Evolutionary conservation across 2,797 vertebrate genomes (phyloP).

Genomic region (Diglossa cyanea): DNA sequence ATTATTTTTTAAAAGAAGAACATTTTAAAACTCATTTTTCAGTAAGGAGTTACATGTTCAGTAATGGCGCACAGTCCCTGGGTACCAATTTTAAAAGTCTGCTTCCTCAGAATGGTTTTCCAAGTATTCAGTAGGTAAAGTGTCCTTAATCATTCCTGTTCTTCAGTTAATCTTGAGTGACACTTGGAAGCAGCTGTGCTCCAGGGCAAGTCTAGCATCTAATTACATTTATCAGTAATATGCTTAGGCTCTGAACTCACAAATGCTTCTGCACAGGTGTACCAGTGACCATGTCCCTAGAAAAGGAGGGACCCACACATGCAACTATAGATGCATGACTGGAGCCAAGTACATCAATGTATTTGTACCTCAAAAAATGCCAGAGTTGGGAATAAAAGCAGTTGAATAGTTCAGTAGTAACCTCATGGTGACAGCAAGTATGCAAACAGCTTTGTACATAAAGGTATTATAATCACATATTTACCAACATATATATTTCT

Average conservation of each 20-base stretch:
- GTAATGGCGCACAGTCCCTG: neutral
- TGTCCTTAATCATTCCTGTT: neutral
- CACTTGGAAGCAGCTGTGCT: neutral
- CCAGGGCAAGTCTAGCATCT: neutral
- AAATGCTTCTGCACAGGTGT: neutral
- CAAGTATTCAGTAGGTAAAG: neutral
- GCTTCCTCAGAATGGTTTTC: neutral
- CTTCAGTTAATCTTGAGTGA: constrained; percentile 9
- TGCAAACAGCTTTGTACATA: neutral
- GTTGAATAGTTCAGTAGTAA: neutral
- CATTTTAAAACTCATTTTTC: neutral
- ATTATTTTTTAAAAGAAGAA: neutral
- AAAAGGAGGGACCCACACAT: neutral
- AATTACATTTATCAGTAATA: constrained; percentile 47
- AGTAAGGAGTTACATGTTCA: neutral
- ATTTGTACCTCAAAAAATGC: neutral
- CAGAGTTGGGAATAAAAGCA: neutral
- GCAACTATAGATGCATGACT: neutral
- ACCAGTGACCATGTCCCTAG: neutral
- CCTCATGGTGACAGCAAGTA: neutral
- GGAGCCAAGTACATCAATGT: neutral
- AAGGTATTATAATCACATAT: neutral
- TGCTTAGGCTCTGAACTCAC: constrained; percentile 33
- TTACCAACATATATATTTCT: neutral
- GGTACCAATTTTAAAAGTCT: neutral